These are phyloP conservation scores for Sander vitreus DNA, from an alignment of 2,113 vertebrate species.

Conservation along the genomic window DNA sequence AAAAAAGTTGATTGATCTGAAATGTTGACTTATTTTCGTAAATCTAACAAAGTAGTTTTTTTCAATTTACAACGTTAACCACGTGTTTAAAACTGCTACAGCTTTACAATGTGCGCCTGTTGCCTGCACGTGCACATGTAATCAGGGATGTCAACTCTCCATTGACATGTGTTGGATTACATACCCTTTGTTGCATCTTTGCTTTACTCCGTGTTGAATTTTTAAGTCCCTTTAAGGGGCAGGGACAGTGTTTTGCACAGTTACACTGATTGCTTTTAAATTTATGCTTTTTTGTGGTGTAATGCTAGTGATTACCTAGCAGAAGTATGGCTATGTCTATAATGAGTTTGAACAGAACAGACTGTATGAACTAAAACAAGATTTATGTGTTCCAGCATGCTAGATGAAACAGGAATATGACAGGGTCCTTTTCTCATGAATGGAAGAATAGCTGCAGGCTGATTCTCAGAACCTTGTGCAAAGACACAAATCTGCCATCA, in stretches of 20 bases:
- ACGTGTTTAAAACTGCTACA: no score
- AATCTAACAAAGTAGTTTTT: no score
- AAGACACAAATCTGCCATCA: conserved; percentile 41
- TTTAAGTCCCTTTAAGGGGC: background rate
- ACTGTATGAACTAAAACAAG: background rate
- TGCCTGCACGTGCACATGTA: no score
- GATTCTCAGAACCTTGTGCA: conserved; percentile 17
- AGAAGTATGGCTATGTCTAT: background rate
- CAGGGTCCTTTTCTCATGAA: background rate
- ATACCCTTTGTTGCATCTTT: background rate
- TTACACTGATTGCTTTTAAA: conserved; percentile 12
- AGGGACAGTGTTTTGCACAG: conserved; percentile 8
- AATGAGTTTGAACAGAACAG: background rate
- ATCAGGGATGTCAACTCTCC: no score
- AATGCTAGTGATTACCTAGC: background rate
- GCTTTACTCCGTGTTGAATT: conserved; percentile 1
- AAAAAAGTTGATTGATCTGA: background rate
- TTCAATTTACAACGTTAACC: no score
- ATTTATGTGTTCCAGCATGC: background rate
- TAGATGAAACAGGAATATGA: background rate
- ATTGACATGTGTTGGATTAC: background rate
- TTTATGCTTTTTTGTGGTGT: background rate
- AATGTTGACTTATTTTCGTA: no score
- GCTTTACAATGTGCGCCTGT: no score
- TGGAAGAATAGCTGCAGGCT: background rate